Evolutionary conservation across 2,888 invertebrate species (phyloP).

Genomic region (Drosophila algonquin): DNA sequence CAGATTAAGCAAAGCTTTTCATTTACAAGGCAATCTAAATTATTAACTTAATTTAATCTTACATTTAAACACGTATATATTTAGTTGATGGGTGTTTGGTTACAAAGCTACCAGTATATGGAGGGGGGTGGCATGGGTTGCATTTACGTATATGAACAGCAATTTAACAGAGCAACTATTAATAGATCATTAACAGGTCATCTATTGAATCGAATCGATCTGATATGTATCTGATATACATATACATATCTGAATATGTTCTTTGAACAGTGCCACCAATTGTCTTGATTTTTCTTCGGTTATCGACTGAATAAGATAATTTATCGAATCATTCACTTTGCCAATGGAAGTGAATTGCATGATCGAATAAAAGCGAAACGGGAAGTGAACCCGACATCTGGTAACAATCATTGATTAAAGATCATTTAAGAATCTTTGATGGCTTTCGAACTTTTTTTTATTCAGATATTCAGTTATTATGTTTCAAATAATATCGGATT

Average conservation of each 20-base stretch:
- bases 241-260: neutral
- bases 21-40: constrained; percentile 21
- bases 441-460: no score
- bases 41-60: constrained; percentile 11
- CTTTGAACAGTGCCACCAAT: neutral
- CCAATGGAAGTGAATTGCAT: neutral
- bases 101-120: neutral
- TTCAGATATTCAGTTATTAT: no score
- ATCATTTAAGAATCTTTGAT: neutral
- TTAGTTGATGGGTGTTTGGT: neutral
- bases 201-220: neutral
- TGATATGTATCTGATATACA: no score
- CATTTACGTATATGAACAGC: neutral
- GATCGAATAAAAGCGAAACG: neutral
- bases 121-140: no score
- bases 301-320: neutral
- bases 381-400: neutral
- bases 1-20: constrained; percentile 18
- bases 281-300: neutral
- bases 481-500: no score
- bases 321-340: neutral
- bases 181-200: neutral
- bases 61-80: constrained; percentile 11
- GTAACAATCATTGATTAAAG: neutral
- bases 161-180: neutral